A percentile compares a stretch with the other conserved stretches of the same genome.
These are phyloP conservation scores for Cosmia trapezina DNA, from an alignment of 2,888 invertebrate genomes.

Conservation along the genomic window DNA sequence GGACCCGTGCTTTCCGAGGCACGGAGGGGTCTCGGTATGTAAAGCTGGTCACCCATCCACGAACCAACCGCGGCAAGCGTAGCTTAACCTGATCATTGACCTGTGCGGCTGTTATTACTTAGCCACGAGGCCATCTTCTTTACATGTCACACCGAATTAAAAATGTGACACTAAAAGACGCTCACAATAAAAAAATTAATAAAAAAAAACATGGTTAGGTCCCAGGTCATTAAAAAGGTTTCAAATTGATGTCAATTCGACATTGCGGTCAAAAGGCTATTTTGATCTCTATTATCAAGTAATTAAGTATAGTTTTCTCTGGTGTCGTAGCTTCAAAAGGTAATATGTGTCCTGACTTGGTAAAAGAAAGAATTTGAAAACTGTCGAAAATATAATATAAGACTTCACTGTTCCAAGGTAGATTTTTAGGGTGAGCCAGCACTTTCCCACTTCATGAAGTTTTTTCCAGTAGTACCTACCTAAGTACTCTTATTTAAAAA, in stretches of 20 bases:
- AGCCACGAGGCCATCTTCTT: too few species aligned
- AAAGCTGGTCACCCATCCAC: too few species aligned
- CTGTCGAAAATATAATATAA: not conserved
- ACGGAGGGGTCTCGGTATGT: too few species aligned
- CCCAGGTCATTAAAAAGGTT: not conserved
- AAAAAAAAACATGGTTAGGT: too few species aligned
- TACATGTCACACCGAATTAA: not conserved
- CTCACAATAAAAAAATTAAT: not conserved
- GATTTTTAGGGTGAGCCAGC: not conserved
- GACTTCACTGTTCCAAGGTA: not conserved
- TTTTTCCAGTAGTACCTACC: not conserved
- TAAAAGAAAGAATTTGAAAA: not conserved
- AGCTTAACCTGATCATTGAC: too few species aligned
- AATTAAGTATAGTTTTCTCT: not conserved
- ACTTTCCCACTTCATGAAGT: not conserved
- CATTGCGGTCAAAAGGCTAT: not conserved
- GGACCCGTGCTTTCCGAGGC: too few species aligned
- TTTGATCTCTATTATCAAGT: not conserved
- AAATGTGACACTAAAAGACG: not conserved
- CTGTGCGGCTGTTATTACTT: too few species aligned
- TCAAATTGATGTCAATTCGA: not conserved
- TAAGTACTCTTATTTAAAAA: not conserved
- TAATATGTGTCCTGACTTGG: not conserved
- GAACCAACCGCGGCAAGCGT: too few species aligned
- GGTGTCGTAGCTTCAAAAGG: not conserved